These are phyloP conservation scores for Stegastes partitus DNA, from an alignment of 2,113 vertebrate genomes.

Conservation along the genomic window DNA sequence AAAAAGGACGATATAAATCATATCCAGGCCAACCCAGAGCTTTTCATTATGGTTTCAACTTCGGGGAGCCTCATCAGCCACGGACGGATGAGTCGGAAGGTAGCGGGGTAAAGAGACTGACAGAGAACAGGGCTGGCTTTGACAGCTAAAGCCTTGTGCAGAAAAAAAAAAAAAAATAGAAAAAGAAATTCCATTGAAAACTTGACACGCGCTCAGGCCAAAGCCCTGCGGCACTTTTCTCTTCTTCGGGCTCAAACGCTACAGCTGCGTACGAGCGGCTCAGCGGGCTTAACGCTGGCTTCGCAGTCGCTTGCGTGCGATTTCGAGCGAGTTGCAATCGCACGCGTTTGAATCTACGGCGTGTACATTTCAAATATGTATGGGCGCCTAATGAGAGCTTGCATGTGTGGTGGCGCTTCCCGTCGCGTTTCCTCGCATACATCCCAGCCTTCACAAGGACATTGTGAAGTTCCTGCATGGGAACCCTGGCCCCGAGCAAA, in stretches of 20 bases:
- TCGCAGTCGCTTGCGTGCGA: neutral
- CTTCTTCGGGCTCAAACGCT: neutral
- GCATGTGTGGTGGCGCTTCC: constrained; percentile 27
- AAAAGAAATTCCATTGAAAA: constrained; percentile 37
- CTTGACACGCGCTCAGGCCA: constrained; percentile 12
- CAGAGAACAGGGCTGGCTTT: constrained; percentile 19
- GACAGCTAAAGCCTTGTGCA: constrained; percentile 36
- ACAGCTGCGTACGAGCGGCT: neutral
- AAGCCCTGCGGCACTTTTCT: constrained; percentile 3
- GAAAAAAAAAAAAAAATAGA: too few species aligned
- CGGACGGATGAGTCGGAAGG: constrained; percentile 32
- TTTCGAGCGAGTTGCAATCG: neutral
- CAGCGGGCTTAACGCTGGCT: neutral
- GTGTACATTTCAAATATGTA: neutral
- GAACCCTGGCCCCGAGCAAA: constrained; percentile 39
- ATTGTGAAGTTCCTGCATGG: constrained; percentile 58
- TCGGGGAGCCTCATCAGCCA: constrained; percentile 38
- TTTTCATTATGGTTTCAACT: constrained; percentile 44
- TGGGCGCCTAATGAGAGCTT: neutral
- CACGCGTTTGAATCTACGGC: neutral
- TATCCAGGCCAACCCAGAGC: constrained; percentile 12
- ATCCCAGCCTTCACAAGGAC: constrained; percentile 47
- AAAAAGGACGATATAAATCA: constrained; percentile 16
- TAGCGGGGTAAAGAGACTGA: constrained; percentile 40
- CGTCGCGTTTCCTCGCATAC: constrained; percentile 47